phyloP scores from a whole-genome alignment of 2,113 vertebrate species.

The Galbula dea region DNA sequence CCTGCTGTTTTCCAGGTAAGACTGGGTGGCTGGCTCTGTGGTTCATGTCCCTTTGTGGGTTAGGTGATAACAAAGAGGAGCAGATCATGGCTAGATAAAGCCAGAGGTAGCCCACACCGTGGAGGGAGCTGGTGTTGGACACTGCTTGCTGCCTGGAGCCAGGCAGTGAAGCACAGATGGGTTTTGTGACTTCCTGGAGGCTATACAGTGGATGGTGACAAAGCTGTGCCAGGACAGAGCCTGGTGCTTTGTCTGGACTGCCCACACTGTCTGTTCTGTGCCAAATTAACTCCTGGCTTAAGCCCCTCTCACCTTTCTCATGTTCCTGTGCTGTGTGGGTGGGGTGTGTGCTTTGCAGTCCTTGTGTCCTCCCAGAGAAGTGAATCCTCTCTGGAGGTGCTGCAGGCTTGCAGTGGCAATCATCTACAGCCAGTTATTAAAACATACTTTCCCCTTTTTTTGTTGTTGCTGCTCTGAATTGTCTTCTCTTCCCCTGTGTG shows the following conservation, averaged over 20 bases:
- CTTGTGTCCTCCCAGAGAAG: neutral
- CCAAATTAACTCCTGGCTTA: neutral
- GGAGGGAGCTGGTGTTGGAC: neutral
- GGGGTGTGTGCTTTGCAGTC: neutral
- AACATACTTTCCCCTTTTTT: neutral
- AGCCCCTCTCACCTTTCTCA: neutral
- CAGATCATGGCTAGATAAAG: neutral
- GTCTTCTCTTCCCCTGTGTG: constrained; percentile 13
- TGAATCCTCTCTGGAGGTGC: neutral
- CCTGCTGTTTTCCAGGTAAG: neutral
- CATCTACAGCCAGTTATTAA: neutral
- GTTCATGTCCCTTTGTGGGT: neutral
- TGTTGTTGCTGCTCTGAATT: neutral
- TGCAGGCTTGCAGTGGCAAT: neutral
- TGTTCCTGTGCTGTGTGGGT: neutral
- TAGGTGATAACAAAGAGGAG: neutral
- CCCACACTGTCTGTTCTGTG: neutral
- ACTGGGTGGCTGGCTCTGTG: neutral
- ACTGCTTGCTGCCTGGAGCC: neutral
- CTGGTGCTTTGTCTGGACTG: neutral
- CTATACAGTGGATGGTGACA: neutral
- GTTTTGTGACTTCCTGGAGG: neutral
- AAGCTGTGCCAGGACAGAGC: neutral
- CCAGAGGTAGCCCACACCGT: accelerated
- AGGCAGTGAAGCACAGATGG: neutral